Conservation (phyloP, 2,888 invertebrate genomes). For the Stratiomys singularior region DNA sequence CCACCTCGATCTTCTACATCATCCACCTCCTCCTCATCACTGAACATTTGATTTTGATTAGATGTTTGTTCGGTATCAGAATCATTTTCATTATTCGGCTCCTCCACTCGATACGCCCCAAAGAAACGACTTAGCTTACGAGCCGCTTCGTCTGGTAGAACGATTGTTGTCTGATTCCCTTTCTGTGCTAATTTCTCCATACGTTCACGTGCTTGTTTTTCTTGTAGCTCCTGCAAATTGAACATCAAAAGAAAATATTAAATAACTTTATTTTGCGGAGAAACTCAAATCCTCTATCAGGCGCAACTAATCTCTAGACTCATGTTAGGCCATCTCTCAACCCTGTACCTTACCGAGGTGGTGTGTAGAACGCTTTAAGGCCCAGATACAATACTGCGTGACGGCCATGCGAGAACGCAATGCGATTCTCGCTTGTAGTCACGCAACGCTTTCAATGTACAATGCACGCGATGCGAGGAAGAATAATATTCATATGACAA, state of each 20-base stretch:
- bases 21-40: constrained; percentile 60
- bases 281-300: no score
- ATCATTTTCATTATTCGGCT: constrained; percentile 56
- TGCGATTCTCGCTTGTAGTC: no score
- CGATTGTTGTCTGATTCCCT: neutral
- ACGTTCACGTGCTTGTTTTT: constrained; percentile 61
- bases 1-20: constrained; percentile 56
- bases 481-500: no score
- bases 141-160: constrained; percentile 54
- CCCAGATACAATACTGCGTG: no score
- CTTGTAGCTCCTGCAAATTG: constrained; percentile 57
- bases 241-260: neutral
- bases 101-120: constrained; percentile 56
- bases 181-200: constrained; percentile 55
- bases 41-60: constrained; percentile 50
- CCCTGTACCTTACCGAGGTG: no score
- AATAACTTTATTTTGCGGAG: no score
- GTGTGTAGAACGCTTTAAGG: no score
- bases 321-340: no score
- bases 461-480: no score
- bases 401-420: no score
- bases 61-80: constrained; percentile 54
- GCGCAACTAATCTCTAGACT: no score
- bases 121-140: constrained; percentile 58
- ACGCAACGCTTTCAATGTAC: no score